A percentile compares a stretch with the other conserved stretches of the same genome.
phyloP scores from a whole-genome alignment of 1,140 invertebrate species.

The Zophobas atratus region DNA sequence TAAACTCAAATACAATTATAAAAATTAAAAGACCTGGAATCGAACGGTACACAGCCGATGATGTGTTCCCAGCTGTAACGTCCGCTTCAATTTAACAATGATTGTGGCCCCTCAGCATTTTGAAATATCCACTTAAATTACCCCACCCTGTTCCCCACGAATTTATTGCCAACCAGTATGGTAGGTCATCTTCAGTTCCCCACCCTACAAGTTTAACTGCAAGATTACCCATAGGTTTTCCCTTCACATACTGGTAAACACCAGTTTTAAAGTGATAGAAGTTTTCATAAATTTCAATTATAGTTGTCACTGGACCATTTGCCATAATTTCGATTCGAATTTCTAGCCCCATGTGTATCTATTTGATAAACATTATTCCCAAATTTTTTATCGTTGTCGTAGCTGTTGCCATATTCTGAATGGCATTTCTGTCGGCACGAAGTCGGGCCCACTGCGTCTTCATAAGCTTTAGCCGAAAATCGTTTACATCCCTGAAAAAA shows the following conservation, averaged over 20 bases:
- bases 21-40: too few species aligned
- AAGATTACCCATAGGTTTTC: neutral
- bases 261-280: too few species aligned
- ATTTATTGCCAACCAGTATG: too few species aligned
- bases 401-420: neutral
- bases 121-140: neutral
- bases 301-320: conserved; percentile 9
- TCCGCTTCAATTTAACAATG: neutral
- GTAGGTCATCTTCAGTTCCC: neutral
- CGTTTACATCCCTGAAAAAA: conserved; percentile 2
- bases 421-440: neutral
- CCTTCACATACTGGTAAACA: neutral
- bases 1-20: too few species aligned
- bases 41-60: too few species aligned
- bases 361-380: neutral
- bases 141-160: too few species aligned
- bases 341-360: neutral
- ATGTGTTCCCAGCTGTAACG: neutral
- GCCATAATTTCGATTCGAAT: conserved; percentile 50
- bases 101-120: neutral
- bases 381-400: neutral
- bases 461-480: neutral
- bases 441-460: too few species aligned
- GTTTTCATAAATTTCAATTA: too few species aligned
- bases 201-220: neutral